These are phyloP conservation scores for Mionectes olivaceus DNA, from an alignment of 2,797 vertebrate species.

Conservation along the genomic window DNA sequence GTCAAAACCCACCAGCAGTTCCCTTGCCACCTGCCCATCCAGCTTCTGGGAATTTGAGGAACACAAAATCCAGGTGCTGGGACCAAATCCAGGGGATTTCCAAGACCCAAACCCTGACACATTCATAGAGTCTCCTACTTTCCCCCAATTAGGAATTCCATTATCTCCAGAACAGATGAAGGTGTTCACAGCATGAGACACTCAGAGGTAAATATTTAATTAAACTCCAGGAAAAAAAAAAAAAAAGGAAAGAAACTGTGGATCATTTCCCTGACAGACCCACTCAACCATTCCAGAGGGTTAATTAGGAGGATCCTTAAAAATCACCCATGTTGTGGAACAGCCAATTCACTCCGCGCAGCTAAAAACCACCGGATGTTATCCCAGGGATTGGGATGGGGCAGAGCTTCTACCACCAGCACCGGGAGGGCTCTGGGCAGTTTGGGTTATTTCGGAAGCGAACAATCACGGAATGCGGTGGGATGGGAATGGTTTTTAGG, in stretches of 20 bases:
- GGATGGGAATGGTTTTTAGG: neutral
- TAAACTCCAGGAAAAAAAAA: neutral
- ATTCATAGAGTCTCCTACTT: neutral
- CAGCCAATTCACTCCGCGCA: conserved; percentile 15
- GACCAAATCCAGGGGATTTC: neutral
- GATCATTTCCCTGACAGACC: conserved; percentile 59
- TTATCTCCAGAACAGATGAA: conserved; percentile 26
- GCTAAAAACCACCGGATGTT: neutral
- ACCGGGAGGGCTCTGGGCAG: neutral
- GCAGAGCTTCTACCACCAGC: neutral
- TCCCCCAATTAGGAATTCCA: neutral
- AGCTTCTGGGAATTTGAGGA: neutral
- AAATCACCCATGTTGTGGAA: conserved; percentile 34
- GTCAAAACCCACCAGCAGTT: neutral
- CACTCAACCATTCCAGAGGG: conserved; percentile 32
- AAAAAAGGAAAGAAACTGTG: neutral
- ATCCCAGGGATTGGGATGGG: neutral
- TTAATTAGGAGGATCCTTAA: conserved; percentile 54
- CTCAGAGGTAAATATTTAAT: conserved; percentile 69
- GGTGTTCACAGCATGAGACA: conserved; percentile 29
- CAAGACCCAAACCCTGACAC: neutral
- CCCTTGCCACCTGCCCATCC: neutral
- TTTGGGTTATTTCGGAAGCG: neutral
- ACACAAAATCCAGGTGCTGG: neutral
- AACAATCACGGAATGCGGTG: accelerated